phyloP scores from a whole-genome alignment of 2,888 invertebrate genomes.

The Sarcophaga subvicina region DNA sequence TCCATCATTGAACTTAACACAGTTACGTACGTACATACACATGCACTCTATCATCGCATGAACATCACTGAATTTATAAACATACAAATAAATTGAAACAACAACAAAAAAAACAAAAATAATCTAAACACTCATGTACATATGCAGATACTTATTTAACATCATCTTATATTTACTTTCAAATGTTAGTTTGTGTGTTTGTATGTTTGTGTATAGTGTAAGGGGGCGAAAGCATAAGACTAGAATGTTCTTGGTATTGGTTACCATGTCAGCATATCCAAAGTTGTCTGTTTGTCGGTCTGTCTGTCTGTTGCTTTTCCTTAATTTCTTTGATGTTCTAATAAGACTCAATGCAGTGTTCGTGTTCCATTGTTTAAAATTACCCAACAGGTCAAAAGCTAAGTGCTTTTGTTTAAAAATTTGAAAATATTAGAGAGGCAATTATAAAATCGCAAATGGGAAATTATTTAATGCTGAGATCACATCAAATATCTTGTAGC shows the following conservation, averaged over 20 bases:
- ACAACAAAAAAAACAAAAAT: not conserved
- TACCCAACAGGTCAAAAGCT: not conserved
- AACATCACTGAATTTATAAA: too few species aligned
- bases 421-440: too few species aligned
- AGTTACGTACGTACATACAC: not conserved
- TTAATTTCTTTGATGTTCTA: too few species aligned
- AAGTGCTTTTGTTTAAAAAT: too few species aligned
- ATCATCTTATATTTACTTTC: not conserved
- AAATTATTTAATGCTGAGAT: too few species aligned
- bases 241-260: not conserved
- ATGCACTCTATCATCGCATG: not conserved
- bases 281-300: not conserved
- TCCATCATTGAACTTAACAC: not conserved
- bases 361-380: not conserved
- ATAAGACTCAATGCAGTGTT: too few species aligned
- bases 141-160: constrained; percentile 7
- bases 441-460: too few species aligned
- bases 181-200: not conserved
- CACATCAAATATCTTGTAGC: too few species aligned
- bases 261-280: constrained; percentile 17
- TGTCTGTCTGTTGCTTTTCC: too few species aligned
- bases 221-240: too few species aligned
- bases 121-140: not conserved
- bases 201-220: not conserved
- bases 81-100: too few species aligned